Percentiles rank a stretch among this genome's conserved stretches.
Evolutionary conservation across 1,140 invertebrate species (phyloP).

Genomic region (Andricus grossulariae): DNA sequence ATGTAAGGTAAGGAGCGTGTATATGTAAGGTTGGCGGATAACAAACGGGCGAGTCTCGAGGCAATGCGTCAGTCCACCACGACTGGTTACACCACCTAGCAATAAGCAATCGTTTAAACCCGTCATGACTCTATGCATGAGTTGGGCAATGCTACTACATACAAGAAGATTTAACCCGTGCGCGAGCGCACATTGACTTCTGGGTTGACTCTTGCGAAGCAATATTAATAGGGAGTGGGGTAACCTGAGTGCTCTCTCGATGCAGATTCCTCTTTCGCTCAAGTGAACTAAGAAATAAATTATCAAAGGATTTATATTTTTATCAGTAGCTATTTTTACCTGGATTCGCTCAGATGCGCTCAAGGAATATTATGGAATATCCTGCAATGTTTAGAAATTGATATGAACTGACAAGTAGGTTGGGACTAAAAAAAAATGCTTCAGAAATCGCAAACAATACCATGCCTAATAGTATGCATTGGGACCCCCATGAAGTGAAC

Average conservation of each 20-base stretch:
- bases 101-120: constrained; percentile 61
- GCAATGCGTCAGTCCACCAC: constrained; percentile 50
- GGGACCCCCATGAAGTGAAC: too few species aligned
- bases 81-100: constrained; percentile 55
- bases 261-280: not conserved
- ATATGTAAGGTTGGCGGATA: constrained; percentile 37
- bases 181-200: constrained; percentile 32
- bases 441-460: too few species aligned
- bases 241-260: constrained; percentile 16
- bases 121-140: constrained; percentile 65
- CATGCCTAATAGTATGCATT: too few species aligned
- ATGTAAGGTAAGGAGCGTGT: not conserved
- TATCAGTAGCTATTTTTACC: not conserved
- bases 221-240: constrained; percentile 49
- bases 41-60: constrained; percentile 53
- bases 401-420: too few species aligned
- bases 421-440: too few species aligned
- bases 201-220: constrained; percentile 43
- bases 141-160: constrained; percentile 51
- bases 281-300: not conserved
- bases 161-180: constrained; percentile 43
- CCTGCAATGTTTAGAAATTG: too few species aligned
- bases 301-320: not conserved
- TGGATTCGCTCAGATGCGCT: too few species aligned
- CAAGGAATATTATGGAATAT: too few species aligned